Conservation (phyloP, 2,113 vertebrate species). For the Chlamydotis undulata region DNA sequence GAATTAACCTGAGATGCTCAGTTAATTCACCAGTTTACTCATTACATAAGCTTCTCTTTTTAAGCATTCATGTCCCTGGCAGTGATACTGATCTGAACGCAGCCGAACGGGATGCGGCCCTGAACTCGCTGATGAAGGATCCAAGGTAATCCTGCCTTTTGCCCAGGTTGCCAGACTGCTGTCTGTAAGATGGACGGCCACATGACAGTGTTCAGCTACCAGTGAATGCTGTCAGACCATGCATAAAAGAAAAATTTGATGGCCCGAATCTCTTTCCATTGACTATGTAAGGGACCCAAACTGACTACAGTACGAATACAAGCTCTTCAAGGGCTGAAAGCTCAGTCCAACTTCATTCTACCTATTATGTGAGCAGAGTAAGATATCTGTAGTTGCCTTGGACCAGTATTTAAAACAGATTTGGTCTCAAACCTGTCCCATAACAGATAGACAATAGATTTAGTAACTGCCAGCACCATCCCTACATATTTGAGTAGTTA, state of each 20-base stretch:
- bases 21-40: background rate
- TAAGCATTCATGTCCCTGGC: background rate
- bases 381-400: background rate
- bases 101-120: rapidly evolving
- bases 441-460: background rate
- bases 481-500: background rate
- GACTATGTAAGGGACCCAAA: background rate
- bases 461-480: background rate
- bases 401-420: background rate
- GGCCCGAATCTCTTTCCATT: background rate
- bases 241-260: background rate
- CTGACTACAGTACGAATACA: background rate
- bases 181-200: background rate
- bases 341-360: background rate
- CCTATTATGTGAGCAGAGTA: background rate
- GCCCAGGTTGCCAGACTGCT: background rate
- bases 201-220: background rate
- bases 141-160: background rate
- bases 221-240: no score
- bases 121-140: background rate
- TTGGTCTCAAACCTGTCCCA: background rate
- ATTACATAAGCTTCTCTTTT: background rate
- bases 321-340: background rate
- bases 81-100: background rate
- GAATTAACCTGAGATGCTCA: background rate